phyloP scores from a whole-genome alignment of 2,113 vertebrate genomes.

The Neoarius graeffei region DNA sequence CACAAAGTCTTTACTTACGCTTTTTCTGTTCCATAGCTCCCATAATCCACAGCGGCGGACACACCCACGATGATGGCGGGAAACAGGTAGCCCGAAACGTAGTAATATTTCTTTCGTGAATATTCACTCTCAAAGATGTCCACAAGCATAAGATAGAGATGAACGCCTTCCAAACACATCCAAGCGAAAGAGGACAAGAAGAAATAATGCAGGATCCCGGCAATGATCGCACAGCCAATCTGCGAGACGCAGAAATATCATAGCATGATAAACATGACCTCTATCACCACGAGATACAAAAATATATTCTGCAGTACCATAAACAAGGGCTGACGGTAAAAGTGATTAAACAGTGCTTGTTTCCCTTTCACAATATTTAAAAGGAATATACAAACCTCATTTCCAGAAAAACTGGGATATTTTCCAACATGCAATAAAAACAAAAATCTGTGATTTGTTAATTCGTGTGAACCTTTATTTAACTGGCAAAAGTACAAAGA shows the following conservation, averaged over 20 bases:
- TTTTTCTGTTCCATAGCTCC: constrained; percentile 93
- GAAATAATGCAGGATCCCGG: constrained; percentile 97
- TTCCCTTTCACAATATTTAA: not conserved
- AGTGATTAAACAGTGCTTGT: not conserved
- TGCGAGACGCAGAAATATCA: constrained; percentile 55
- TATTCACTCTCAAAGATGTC: constrained; percentile 99
- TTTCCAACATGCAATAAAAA: no score
- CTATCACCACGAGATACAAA: not conserved
- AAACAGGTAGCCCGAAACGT: constrained; percentile 94
- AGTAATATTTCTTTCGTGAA: constrained; percentile 98
- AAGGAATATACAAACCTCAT: not conserved
- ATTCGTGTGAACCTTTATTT: no score
- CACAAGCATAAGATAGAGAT: constrained; percentile 97
- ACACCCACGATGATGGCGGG: constrained; percentile 96
- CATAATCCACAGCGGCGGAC: constrained; percentile 94
- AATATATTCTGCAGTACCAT: not conserved
- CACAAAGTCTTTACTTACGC: constrained; percentile 81
- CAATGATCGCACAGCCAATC: constrained; percentile 95
- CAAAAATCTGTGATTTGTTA: no score
- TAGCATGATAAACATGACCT: not conserved
- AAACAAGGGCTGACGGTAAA: not conserved
- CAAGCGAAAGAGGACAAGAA: constrained; percentile 97
- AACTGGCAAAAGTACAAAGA: no score
- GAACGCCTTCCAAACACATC: constrained; percentile 98
- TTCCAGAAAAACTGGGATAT: no score